Evolutionary conservation across 2,113 vertebrate genomes (phyloP).

Genomic region (Pholis gunnellus): DNA sequence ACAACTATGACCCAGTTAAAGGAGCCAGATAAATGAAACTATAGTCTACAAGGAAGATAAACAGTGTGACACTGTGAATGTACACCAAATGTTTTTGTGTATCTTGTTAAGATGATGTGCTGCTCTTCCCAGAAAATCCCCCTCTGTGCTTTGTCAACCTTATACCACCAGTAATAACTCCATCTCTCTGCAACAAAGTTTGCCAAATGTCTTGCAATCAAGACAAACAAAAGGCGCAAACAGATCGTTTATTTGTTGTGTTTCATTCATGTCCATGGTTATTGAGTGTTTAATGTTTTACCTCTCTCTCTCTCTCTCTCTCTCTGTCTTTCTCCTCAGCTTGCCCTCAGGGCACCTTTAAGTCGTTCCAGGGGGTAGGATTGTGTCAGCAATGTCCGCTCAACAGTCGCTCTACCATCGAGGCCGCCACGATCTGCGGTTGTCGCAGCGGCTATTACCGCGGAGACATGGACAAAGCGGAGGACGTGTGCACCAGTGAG

Average conservation of each 20-base stretch:
- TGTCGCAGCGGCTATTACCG: slow-evolving; percentile 97
- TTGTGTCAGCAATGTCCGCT: slow-evolving; percentile 91
- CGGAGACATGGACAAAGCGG: slow-evolving; percentile 90
- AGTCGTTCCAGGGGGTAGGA: slow-evolving; percentile 91
- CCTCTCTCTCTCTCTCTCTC: background rate
- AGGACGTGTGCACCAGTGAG: slow-evolving; percentile 96
- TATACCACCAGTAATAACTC: slow-evolving; percentile 15
- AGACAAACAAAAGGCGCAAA: slow-evolving; percentile 16
- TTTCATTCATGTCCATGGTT: background rate
- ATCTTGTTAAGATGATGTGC: slow-evolving; percentile 40
- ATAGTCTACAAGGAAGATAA: slow-evolving; percentile 17
- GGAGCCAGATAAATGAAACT: slow-evolving; percentile 16
- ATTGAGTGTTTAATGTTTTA: background rate
- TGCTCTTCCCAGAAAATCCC: slow-evolving; percentile 26
- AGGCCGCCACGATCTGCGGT: slow-evolving; percentile 91
- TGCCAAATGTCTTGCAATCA: slow-evolving; percentile 20
- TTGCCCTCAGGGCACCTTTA: slow-evolving; percentile 95
- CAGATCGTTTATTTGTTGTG: background rate
- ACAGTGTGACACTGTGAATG: background rate
- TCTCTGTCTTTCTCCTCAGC: slow-evolving; percentile 80
- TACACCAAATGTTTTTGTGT: slow-evolving; percentile 32
- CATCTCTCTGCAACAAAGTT: slow-evolving; percentile 25
- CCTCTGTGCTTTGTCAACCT: slow-evolving; percentile 41
- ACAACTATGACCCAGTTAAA: slow-evolving; percentile 52
- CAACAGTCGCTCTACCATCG: slow-evolving; percentile 93